Base-by-base conservation (phyloP, 1,140 invertebrate species). In the Drosophila lowei region DNA sequence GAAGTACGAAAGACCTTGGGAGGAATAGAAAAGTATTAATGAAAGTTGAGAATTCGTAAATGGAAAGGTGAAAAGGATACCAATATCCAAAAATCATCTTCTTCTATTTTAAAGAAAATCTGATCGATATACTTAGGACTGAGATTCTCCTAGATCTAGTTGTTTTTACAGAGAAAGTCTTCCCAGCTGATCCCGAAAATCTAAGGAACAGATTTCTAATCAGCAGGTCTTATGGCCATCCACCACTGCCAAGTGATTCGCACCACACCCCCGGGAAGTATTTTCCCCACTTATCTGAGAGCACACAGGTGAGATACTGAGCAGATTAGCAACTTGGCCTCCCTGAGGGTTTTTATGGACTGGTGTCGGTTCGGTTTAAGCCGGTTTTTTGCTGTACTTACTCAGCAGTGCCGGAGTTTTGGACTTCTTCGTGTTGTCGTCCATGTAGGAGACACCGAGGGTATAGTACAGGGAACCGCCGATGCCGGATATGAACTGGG, bases 381-480 rank as follows among this genome's bases (percentile, higher is more conserved):
- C 47, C 7, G 8, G 25, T 52, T 21, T 21, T 2, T 4, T 21
- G 34, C 4, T 16, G 18, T 53, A 92, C 92, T 92, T 84, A 93
- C 94, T 95, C 48, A 95, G 93, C 16, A 95, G 83, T 1, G 93
- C 94, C 9, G 94, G 94, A 3, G 94, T 95, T 78, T 95, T 94
- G 8, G 94, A 95, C 77, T 94, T 95, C 72, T 95, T 94, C 23
- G 94, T 94, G 76, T 95, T 95, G 70, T 95, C 94, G 72, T 95
- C 94, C 94, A 95, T 94, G 65, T 95, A 95, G n/a, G 94, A 94
- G 0, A 94, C 93, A 3, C 94, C 94, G 6, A 95, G 91, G 0
- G 94, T 95, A 62, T 94, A 94, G 75, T 94, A 95, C 0, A 95
- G 80, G 0, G 94, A 94, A 8, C 93, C 93, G 18, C 94, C 94